phyloP scores from a whole-genome alignment of 2,113 vertebrate species.

The Neoarius graeffei region DNA sequence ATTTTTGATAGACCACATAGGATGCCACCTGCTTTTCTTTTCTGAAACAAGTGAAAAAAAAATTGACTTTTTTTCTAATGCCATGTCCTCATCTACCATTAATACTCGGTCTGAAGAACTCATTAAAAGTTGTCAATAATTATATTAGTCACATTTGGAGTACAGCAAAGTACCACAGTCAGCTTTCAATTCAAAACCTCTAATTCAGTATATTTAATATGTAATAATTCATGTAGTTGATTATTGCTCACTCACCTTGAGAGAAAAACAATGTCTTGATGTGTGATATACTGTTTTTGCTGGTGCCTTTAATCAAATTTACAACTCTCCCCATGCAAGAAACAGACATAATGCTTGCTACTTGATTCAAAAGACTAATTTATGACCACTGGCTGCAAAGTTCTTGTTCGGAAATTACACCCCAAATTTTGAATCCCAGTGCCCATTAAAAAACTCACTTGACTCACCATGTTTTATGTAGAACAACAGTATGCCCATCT shows the following conservation, averaged over 20 bases:
- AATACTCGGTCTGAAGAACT: background rate
- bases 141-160: background rate
- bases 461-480: background rate
- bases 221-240: background rate
- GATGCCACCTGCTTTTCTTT: conserved; percentile 50
- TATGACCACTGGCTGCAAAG: background rate
- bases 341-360: background rate
- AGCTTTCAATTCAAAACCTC: background rate
- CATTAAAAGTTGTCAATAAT: background rate
- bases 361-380: background rate
- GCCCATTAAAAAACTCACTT: background rate
- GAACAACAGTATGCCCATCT: conserved; percentile 4
- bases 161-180: background rate
- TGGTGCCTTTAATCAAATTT: background rate
- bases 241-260: background rate
- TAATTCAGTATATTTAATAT: background rate
- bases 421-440: background rate
- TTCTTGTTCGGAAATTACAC: background rate
- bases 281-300: background rate
- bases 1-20: conserved; percentile 52
- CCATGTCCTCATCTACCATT: background rate
- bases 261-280: background rate
- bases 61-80: background rate
- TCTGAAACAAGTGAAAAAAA: conserved; percentile 40
- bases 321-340: background rate